Evolutionary conservation across 2,888 invertebrate genomes (phyloP), one percentile per base, ranked within the genome.

Genomic region (Anaspis maculata): DNA sequence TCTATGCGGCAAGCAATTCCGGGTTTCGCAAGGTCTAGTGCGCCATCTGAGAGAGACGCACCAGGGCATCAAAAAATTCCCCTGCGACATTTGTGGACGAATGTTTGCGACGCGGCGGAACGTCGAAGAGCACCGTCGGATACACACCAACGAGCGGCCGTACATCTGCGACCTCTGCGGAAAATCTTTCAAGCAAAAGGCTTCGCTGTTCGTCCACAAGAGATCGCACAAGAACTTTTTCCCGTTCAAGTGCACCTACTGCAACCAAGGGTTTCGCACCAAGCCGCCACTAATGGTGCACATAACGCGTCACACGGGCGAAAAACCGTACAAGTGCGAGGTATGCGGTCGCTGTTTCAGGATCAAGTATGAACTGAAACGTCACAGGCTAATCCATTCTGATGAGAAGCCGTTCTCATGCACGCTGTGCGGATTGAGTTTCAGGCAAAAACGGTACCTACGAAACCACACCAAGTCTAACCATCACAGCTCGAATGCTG

Each of bases 161-260:
- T 73, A 67, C 55, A 68, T 68, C 13, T 77, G 77, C 48, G 59
- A 72, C 33, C 58, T 69, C 1, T 79, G 79, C 53, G 77, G 76
- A 3, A 76, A 76, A 54, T 55, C 74, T 1, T 79, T 79, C 61
- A 75, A 76, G 34, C 78, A 79, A 52, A 76, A 76, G 49, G 77
- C 77, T 0, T 74, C 77, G 1, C 57, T 79, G 23, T 75, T 77
- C 56, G 75, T 74, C 13, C 79, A 79, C 51, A 66, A 70, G 30
- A 70, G 73, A 25, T 74, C 73, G 3, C 79, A 79, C 56, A 66
- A 66, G 23, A 58, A 72, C 37, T 60, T 61, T 27, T 73, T 71
- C 41, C 74, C 78, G 2, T 71, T 70, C 54, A 62, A 65, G 12
- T 81, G 79, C 57, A 66, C 66, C 1, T 70, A 73, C 41, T 81